Base-by-base conservation (phyloP, 1,140 invertebrate genomes). In the Drosophila orosa region DNA sequence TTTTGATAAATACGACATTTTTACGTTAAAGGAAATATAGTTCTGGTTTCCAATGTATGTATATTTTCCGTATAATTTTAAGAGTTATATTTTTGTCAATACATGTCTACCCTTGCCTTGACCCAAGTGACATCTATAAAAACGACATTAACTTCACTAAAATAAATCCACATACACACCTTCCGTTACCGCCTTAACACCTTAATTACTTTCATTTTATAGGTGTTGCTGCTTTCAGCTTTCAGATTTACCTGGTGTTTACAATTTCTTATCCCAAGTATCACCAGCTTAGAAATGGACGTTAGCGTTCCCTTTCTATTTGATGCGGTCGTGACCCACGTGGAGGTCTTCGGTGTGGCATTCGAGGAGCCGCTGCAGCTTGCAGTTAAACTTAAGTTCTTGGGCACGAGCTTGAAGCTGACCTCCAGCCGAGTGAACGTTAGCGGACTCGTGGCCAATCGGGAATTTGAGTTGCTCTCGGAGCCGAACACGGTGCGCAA, bases 391-490 rank as follows among this genome's bases (percentile, higher is more conserved):
- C 19, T 68, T 0, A 75, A 31, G 8, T 39, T 82, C 5, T 40
- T 48, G 13, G 39, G n/a, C 2, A 17, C 24, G 0, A 15, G 25
- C 0, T 1, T 80, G 5, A 33, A 25, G 1, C 39, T 84, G 4
- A 80, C 66, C 2, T 8, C 65, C 7, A 85, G 82, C 37, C 61
- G 83, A 12, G 57, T 89, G 0, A 89, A 89, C 56, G 84, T 89
- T 0, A 35, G 8, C 1, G 76, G 67, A 1, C 84, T 89, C 13
- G 44, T 12, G 27, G 25, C 44, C 17, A 65, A 50, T 27, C 45
- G 45, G 13, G 65, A 68, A 17, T 8, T 15, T 22, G n/a, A 66
- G 10, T 8, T 66, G n/a, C 0, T 3, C 0, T 12, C 10, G 27
- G 45, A 13, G 13, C 19, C 65, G 3, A 1, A 12, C 5, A 3